These are phyloP conservation scores for Conus ventricosus DNA, from an alignment of 1,140 invertebrate species.

Conservation along the genomic window DNA sequence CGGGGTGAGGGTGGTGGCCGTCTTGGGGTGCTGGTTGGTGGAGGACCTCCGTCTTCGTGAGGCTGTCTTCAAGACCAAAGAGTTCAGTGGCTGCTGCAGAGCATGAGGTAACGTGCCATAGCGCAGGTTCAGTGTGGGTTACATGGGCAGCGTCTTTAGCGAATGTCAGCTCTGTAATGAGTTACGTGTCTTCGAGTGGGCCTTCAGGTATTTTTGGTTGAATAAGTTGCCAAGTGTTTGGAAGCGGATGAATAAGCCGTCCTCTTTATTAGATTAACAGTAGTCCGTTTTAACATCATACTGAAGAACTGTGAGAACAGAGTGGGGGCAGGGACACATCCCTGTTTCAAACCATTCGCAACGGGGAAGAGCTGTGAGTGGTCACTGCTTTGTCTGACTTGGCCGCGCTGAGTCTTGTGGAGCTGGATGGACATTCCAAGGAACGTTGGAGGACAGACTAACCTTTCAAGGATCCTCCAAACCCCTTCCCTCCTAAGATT, in stretches of 20 bases:
- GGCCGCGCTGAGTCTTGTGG: background rate
- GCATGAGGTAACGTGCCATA: slow-evolving; percentile 16
- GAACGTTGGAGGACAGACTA: background rate
- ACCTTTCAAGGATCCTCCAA: background rate
- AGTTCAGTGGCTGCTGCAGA: slow-evolving; percentile 16
- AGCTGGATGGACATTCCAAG: background rate
- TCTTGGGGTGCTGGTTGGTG: background rate
- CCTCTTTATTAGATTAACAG: background rate
- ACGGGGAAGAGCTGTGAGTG: background rate
- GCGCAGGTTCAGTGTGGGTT: slow-evolving; percentile 16
- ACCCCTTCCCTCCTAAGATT: background rate
- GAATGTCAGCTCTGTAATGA: slow-evolving; percentile 8
- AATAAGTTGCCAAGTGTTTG: too few species aligned
- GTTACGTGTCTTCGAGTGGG: slow-evolving; percentile 31
- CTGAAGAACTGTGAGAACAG: background rate
- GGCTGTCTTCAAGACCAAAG: slow-evolving; percentile 22
- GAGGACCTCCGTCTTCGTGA: background rate
- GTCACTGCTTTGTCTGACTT: background rate
- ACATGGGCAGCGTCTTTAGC: slow-evolving; percentile 21
- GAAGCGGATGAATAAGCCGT: background rate
- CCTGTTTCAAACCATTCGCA: background rate
- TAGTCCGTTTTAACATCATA: background rate
- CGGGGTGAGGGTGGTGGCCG: background rate
- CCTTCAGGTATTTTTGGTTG: background rate
- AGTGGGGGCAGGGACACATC: background rate